Base-by-base conservation (phyloP, 2,888 invertebrate genomes). In the Phalangium opilio region DNA sequence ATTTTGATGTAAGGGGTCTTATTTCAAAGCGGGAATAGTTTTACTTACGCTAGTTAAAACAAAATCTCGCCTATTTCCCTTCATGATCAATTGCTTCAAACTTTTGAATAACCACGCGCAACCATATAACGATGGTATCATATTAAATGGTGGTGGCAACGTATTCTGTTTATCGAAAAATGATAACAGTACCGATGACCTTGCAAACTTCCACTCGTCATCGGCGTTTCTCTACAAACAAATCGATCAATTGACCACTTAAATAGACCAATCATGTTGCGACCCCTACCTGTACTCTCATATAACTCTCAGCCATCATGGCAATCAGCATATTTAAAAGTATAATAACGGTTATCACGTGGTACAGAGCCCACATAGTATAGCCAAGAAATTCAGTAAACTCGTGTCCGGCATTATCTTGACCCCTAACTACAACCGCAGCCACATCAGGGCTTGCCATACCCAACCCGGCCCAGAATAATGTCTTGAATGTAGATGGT, bases 281-380 rank as follows among this genome's bases (percentile, higher is more conserved):
- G 8, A 27, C n/a, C 43, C 44, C 4, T 43, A 54, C 54, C 50
- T 52, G 73, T 36, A 82, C 77, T 57, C 75, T 73, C 62, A 79
- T 78, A 60, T 79, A 80, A 0, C 81, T 79, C 55, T 79, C 78
- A 2, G 80, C 77, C 79, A 82, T 81, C 64, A 69, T 67, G n/a
- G 81, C 82, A 58, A 81, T 79, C 20, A 70, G 60, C 82, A 82
- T 82, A 64, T 82, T 83, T 53, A 82, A 66, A 34, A 81, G 74
- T 52, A 82, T 75, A 55, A 81, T 75, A 47, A 80, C 79, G 47
- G 76, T 75, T 58, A 81, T 72, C 34, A 81, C 75, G 66, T 79
- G 78, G 62, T 78, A 82, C 50, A 64, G 70, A 58, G 64, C 60
- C 59, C 66, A 67, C 44, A 68, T 73, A 51, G 77, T 71, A 60